These are phyloP conservation scores for Epistrophe grossulariae DNA, from an alignment of 2,888 invertebrate species.

Conservation along the genomic window DNA sequence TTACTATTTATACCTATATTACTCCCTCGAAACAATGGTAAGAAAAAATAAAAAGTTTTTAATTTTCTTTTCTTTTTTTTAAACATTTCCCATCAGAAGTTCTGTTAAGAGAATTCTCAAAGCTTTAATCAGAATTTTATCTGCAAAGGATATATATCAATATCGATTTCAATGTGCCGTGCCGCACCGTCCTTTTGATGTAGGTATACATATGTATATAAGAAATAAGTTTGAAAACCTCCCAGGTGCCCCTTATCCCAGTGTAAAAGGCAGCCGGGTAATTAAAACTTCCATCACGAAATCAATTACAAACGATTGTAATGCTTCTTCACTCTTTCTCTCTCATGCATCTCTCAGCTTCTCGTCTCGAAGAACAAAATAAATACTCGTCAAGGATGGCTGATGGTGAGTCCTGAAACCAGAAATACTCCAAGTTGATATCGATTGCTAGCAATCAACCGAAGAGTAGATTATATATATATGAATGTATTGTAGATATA, in stretches of 20 bases:
- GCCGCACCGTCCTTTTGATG: slow-evolving; percentile 37
- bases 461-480: background rate
- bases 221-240: slow-evolving; percentile 8
- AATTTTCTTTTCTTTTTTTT: background rate
- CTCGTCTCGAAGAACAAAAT: slow-evolving; percentile 65
- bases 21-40: background rate
- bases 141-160: slow-evolving; percentile 63
- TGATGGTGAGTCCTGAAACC: slow-evolving; percentile 35
- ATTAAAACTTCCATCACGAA: slow-evolving; percentile 76
- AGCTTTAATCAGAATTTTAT: slow-evolving; percentile 56
- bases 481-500: background rate
- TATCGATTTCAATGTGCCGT: slow-evolving; percentile 44
- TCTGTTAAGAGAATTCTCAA: slow-evolving; percentile 10
- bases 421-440: slow-evolving; percentile 62
- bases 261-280: slow-evolving; percentile 55
- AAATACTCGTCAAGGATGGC: slow-evolving; percentile 68
- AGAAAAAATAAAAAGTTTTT: background rate
- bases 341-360: slow-evolving; percentile 44
- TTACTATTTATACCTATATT: background rate
- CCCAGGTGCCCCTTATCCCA: slow-evolving; percentile 33
- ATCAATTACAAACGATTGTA: slow-evolving; percentile 75
- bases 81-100: background rate
- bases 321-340: slow-evolving; percentile 28
- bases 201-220: background rate
- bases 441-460: slow-evolving; percentile 72